Percentiles rank a stretch among this genome's conserved stretches.
These are phyloP conservation scores for Chionoecetes opilio DNA, from an alignment of 1,140 invertebrate species.

Conservation along the genomic window DNA sequence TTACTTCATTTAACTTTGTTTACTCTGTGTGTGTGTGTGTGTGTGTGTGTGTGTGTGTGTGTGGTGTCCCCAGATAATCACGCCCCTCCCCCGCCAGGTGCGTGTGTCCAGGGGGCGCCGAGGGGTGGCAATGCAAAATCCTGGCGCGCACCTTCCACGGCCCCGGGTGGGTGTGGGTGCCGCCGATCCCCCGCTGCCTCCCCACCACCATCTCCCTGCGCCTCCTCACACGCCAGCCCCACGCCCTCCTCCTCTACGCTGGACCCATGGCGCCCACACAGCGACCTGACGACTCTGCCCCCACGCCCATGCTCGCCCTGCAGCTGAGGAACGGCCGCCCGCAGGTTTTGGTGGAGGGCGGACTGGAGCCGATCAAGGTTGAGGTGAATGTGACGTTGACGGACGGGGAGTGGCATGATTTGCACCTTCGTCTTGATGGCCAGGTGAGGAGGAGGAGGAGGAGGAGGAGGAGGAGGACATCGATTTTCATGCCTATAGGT, in stretches of 20 bases:
- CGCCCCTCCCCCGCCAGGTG: constrained; percentile 23
- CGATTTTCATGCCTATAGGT: too few species aligned
- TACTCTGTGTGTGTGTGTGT: too few species aligned
- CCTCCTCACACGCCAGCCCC: constrained; percentile 38
- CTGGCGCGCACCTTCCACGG: constrained; percentile 64
- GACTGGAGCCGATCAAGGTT: constrained; percentile 44
- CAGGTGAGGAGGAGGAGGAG: constrained; percentile 22
- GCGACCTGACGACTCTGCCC: not conserved
- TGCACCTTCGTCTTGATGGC: constrained; percentile 40
- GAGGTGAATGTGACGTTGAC: constrained; percentile 40
- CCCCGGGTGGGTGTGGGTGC: constrained; percentile 59
- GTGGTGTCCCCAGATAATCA: too few species aligned
- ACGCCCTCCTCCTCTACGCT: constrained; percentile 65
- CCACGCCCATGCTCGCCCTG: constrained; percentile 65
- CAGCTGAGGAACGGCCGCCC: constrained; percentile 56
- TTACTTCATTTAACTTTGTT: too few species aligned
- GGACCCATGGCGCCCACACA: constrained; percentile 34
- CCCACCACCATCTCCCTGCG: constrained; percentile 66
- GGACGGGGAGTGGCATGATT: constrained; percentile 60
- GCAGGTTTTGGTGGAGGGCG: constrained; percentile 57
- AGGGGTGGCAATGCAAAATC: constrained; percentile 66
- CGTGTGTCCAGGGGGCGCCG: constrained; percentile 61
- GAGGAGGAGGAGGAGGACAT: not conserved
- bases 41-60: too few species aligned
- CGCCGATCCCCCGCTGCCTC: constrained; percentile 23